Base-by-base conservation (phyloP, 2,888 invertebrate species). In the Onthophagus sagittarius region DNA sequence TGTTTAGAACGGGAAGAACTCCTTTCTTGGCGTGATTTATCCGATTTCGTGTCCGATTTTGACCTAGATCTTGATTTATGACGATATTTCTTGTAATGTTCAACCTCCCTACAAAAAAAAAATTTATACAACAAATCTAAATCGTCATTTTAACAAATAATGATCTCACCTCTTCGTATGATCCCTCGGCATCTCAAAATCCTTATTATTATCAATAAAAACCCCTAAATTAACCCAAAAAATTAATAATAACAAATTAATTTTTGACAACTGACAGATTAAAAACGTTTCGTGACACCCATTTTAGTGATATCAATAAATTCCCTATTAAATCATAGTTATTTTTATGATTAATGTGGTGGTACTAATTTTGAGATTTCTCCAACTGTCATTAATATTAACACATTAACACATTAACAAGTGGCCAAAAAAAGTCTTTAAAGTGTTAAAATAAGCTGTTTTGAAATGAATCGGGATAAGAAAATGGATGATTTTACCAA, bases 401-500 rank as follows among this genome's bases (percentile, higher is more conserved):
- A n/a, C n/a, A n/a, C n/a, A n/a, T n/a, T n/a, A n/a, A n/a, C n/a
- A n/a, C 23, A 23, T 23, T 3, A 23, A 23, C 23, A 23, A 23
- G 23, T 23, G 23, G 23, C 3, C 23, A 2, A 23, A 23, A 23
- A 23, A 23, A 23, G 23, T 23, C 23, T 23, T 23, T 23, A 23
- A 23, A 23, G 3, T 23, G 2, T 23, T 23, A 23, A 23, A 3
- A 23, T 2, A 23, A 23, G 23, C 3, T n/a, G n/a, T 23, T 23
- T 3, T 23, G 23, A 23, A 69, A 82, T 82, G 82, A 81, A 81
- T 73, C 77, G 78, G 62, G 78, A 80, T 11, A 23, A 23, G 23
- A 79, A 77, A 73, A 70, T 81, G 5, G 83, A 84, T 78, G 83
- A 85, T 75, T 75, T 84, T 76, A 82, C 82, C 72, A 91, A 92